These are phyloP conservation scores for Phlogophora meticulosa DNA, from an alignment of 2,888 invertebrate species.

Conservation along the genomic window DNA sequence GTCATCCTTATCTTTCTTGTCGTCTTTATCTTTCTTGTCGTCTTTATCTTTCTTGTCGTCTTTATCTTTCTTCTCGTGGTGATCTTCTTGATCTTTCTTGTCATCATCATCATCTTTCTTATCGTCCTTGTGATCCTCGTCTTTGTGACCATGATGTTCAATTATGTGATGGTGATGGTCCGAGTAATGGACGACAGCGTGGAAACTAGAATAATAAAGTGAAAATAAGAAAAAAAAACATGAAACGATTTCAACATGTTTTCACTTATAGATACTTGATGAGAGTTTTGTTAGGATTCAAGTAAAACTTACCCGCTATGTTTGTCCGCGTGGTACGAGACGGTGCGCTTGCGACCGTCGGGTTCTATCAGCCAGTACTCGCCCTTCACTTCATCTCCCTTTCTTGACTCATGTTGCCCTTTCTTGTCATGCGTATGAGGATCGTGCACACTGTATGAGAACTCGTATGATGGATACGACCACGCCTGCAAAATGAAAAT, in stretches of 20 bases:
- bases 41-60: conserved; percentile 13
- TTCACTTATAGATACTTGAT: too few species aligned
- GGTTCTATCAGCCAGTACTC: conserved; percentile 90
- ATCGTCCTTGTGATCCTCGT: conserved; percentile 36
- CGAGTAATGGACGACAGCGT: conserved; percentile 70
- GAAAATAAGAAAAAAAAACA: not conserved
- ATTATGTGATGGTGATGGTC: conserved; percentile 64
- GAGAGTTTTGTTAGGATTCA: not conserved
- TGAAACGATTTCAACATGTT: not conserved
- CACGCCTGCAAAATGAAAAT: conserved; percentile 74
- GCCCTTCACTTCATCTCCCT: conserved; percentile 89
- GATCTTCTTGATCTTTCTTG: conserved; percentile 33
- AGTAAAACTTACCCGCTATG: conserved; percentile 84
- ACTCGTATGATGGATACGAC: conserved; percentile 89
- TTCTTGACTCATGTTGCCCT: conserved; percentile 86
- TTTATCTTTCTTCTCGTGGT: conserved; percentile 26
- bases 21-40: conserved; percentile 12
- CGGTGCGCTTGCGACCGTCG: conserved; percentile 88
- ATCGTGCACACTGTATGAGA: conserved; percentile 90
- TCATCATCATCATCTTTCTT: conserved; percentile 25
- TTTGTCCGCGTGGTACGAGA: conserved; percentile 88
- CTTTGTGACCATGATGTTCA: conserved; percentile 49
- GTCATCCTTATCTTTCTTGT: conserved; percentile 11
- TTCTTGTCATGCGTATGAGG: conserved; percentile 91
- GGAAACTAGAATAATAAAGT: conserved; percentile 62